phyloP scores from a whole-genome alignment of 2,113 vertebrate genomes.

The Bubo scandiacus region DNA sequence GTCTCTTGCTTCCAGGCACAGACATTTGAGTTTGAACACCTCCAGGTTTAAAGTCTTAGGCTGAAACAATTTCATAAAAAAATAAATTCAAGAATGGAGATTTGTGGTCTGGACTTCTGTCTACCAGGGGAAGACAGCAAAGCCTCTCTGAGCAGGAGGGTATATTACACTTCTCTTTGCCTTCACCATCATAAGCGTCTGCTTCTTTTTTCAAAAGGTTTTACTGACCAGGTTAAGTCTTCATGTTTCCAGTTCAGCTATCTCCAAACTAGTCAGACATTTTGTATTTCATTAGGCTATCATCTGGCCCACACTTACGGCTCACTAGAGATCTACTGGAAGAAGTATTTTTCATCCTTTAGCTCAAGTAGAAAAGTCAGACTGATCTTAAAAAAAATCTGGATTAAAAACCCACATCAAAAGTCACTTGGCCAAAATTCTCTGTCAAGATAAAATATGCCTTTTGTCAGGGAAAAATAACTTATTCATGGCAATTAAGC shows the following conservation, averaged over 20 bases:
- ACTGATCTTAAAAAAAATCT: background rate
- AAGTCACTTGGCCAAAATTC: background rate
- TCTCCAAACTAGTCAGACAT: background rate
- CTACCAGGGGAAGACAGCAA: background rate
- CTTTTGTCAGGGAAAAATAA: background rate
- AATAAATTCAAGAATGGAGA: background rate
- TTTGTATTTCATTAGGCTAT: background rate
- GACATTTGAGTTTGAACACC: background rate
- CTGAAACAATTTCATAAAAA: background rate
- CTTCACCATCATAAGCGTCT: background rate
- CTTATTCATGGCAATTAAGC: background rate
- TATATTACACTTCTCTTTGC: background rate
- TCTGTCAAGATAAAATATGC: background rate
- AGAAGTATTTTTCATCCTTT: background rate
- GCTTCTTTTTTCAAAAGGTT: background rate
- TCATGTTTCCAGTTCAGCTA: background rate
- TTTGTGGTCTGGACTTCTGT: background rate
- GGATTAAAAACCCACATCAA: background rate
- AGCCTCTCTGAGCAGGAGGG: background rate
- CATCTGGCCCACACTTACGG: background rate
- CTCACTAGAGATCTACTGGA: background rate
- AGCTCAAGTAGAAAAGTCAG: background rate
- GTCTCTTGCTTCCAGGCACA: background rate
- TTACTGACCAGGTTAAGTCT: background rate
- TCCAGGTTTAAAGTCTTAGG: background rate